Evolutionary conservation across 2,797 vertebrate species (phyloP).

Genomic region (Geotria australis): DNA sequence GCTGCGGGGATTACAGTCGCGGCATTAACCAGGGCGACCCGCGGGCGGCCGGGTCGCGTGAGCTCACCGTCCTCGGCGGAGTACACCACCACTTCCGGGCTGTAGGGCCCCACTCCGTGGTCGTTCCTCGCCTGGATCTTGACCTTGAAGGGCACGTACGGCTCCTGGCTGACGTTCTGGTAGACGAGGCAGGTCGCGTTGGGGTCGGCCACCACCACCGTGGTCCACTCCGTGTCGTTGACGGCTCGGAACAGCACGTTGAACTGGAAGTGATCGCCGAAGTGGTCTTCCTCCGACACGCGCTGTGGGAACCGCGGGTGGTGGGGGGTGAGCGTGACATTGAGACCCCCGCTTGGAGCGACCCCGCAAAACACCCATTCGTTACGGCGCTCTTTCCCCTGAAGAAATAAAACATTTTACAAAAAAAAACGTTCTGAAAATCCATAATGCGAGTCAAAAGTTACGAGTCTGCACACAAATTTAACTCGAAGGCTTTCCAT

Average conservation of each 20-base stretch:
- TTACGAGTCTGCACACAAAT: too few relatives aligned
- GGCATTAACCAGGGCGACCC: too few relatives aligned
- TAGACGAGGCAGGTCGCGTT: conserved; percentile 43
- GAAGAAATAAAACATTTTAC: too few relatives aligned
- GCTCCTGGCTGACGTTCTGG: conserved; percentile 41
- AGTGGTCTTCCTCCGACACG: conserved; percentile 62
- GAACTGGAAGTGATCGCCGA: conserved; percentile 64
- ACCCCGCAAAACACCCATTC: too few relatives aligned
- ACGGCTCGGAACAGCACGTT: conserved; percentile 58
- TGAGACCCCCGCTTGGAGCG: too few relatives aligned
- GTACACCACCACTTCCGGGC: conserved; percentile 30
- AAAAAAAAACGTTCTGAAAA: too few relatives aligned
- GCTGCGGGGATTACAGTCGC: too few relatives aligned
- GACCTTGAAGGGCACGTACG: conserved; percentile 45
- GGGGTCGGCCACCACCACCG: conserved; percentile 43
- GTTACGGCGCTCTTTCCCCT: too few relatives aligned
- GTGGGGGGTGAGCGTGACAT: too few relatives aligned
- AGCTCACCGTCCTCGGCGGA: conserved; percentile 63
- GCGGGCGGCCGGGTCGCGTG: not conserved
- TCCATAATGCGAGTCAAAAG: too few relatives aligned
- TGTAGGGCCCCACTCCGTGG: conserved; percentile 63
- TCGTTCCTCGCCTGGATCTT: conserved; percentile 78
- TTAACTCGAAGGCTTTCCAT: too few relatives aligned
- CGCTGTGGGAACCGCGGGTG: conserved; percentile 17
- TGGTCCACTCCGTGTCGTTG: conserved; percentile 34